Evolutionary conservation across 2,113 vertebrate species (phyloP).

Genomic region (Alectura lathami): DNA sequence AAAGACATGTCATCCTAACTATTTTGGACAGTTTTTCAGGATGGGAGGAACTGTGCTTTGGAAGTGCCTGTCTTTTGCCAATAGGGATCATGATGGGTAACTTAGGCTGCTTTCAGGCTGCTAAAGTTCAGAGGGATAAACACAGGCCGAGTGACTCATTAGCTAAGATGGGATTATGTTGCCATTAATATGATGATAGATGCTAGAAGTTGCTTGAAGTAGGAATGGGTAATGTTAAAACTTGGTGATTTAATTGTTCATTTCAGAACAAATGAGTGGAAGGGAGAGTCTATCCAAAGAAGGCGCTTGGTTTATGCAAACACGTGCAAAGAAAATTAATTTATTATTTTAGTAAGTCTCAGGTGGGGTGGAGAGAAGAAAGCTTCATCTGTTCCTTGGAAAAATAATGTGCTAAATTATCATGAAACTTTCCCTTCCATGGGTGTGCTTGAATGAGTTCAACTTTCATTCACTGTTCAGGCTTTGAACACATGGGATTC

Average conservation of each 20-base stretch:
- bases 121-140: background rate
- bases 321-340: background rate
- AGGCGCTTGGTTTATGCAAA: background rate
- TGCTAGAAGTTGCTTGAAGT: background rate
- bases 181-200: background rate
- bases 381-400: constrained; percentile 47
- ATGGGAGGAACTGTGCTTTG: background rate
- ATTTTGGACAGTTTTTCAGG: background rate
- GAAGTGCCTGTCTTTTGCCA: background rate
- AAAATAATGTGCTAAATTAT: constrained; percentile 3
- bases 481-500: constrained; percentile 33
- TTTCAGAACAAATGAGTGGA: background rate
- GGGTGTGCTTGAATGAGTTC: background rate
- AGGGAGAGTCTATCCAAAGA: background rate
- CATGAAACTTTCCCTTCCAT: constrained; percentile 35
- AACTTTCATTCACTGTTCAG: constrained; percentile 41
- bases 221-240: background rate
- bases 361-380: background rate
- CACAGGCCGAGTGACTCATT: background rate
- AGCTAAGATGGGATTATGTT: background rate
- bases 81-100: background rate
- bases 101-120: background rate
- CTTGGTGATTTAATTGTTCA: background rate
- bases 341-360: background rate
- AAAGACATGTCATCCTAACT: background rate